Evolutionary conservation across 1,140 invertebrate genomes (phyloP), one percentile per base, ranked within the genome.

Genomic region (Tigriopus japonicus): DNA sequence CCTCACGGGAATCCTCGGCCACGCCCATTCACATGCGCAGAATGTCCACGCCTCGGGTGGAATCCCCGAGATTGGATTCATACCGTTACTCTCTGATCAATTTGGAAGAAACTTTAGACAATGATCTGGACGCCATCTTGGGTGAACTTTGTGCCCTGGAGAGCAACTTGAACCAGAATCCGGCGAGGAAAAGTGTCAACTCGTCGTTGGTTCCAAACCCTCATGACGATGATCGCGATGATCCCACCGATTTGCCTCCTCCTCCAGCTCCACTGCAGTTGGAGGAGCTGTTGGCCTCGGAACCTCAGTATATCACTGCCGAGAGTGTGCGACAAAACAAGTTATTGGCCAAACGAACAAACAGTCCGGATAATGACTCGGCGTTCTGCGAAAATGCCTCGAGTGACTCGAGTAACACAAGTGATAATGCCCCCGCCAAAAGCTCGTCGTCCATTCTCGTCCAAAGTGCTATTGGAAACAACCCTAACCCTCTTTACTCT

Each of bases 351-450:
- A 40, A 58, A 23, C 15, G 88, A 61, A 90, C 89, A 1, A 87
- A 91, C 65, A 90, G 87, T 63, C 89, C 89, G 0, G 92, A 96
- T 72, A 94, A 93, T 73, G 93, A 97, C 74, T 96, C 91, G 17
- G 93, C 91, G 5, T 97, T 95, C 72, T 93, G 89, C 64, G 93
- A 97, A 72, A 93, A 87, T 62, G 87, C 93, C 21, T 91, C 87
- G 6, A 91, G 87, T 24, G 88, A 84, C 65, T 88, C 90, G 71
- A 90, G 87, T 65, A 88, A 85, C 40, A 84, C 86, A 17, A 89
- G 86, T 28, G 85, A 84, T 66, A 83, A 84, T 52, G 80, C 80
- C 42, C 83, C 82, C 52, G 52, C 15, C 52, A 28, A 28, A 6
- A 19, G 14, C 14, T 17, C 13, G 14, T 9, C 12, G 7, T 19